Evolutionary conservation across 2,797 vertebrate species (phyloP), one percentile per base, ranked within the genome.

Genomic region (Bucorvus abyssinicus): DNA sequence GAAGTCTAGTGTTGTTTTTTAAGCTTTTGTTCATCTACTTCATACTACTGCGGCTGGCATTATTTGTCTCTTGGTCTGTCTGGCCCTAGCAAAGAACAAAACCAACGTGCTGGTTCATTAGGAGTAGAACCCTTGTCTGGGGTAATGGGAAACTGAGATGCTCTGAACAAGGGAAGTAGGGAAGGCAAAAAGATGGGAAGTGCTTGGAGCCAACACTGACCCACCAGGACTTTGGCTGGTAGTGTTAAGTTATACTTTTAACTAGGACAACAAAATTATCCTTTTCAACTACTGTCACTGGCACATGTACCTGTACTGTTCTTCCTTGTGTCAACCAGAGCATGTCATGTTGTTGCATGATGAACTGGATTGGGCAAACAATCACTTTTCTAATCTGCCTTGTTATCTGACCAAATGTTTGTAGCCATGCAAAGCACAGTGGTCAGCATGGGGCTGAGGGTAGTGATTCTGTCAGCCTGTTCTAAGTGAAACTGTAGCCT

Each of bases 71-170:
- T 80, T 90, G 68, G 49, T 80, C 20, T 73, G 36, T 94, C 68
- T 84, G 80, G 15, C 38, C 32, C 16, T 69, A 81, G 34, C 68
- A 91, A 91, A 93, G 88, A 88, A 29, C 64, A 91, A 91, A 94
- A 70, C 12, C 53, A 78, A 71, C 65, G 84, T 1, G 2, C n/a
- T 63, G 24, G 34, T 77, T 79, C 14, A 11, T 6, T 94, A 36
- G 36, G 49, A 86, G 8, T 59, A 84, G 80, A 71, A 36, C 32
- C 0, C 0, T 5, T 75, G 53, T 64, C 60, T 75, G 34, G 53
- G 13, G 17, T 63, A 69, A 34, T 30, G 49, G 71, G 49, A 77
- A 81, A 59, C 12, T 56, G 49, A 27, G 38, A 20, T 94, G 34
- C n/a, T n/a, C 20, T 42, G 76, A 68, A 24, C 53, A 61, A 75